These are phyloP conservation scores for Lingula anatina DNA, from an alignment of 2,888 invertebrate genomes.

Conservation along the genomic window DNA sequence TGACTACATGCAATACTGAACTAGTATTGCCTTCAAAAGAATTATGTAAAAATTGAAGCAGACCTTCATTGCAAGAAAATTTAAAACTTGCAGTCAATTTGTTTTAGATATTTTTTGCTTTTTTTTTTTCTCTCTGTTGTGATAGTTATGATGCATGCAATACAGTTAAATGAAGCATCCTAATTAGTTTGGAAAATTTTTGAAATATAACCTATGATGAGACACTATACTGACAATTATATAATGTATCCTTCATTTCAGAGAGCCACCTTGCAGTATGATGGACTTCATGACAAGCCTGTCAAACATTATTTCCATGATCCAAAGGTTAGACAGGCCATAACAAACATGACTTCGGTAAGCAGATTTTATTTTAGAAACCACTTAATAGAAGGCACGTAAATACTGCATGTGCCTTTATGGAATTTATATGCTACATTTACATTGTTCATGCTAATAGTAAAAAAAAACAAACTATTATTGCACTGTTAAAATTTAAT, in stretches of 20 bases:
- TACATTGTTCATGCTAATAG: neutral
- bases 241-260: constrained; percentile 23
- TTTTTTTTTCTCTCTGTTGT: neutral
- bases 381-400: neutral
- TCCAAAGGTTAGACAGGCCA: constrained; percentile 27
- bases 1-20: too few relatives aligned
- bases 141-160: neutral
- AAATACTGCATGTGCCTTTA: too few relatives aligned
- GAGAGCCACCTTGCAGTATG: constrained; percentile 43
- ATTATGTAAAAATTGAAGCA: too few relatives aligned
- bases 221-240: too few relatives aligned
- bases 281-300: constrained; percentile 43
- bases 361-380: constrained; percentile 10
- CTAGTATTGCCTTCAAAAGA: too few relatives aligned
- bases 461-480: neutral
- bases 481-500: too few relatives aligned
- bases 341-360: constrained; percentile 41
- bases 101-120: neutral
- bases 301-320: constrained; percentile 47
- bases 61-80: too few relatives aligned
- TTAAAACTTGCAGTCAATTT: neutral
- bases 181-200: constrained; percentile 5
- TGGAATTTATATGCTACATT: too few relatives aligned
- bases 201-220: too few relatives aligned
- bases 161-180: neutral